Evolutionary conservation across 2,113 vertebrate species (phyloP).

Genomic region (Tricholaema leucomelas): DNA sequence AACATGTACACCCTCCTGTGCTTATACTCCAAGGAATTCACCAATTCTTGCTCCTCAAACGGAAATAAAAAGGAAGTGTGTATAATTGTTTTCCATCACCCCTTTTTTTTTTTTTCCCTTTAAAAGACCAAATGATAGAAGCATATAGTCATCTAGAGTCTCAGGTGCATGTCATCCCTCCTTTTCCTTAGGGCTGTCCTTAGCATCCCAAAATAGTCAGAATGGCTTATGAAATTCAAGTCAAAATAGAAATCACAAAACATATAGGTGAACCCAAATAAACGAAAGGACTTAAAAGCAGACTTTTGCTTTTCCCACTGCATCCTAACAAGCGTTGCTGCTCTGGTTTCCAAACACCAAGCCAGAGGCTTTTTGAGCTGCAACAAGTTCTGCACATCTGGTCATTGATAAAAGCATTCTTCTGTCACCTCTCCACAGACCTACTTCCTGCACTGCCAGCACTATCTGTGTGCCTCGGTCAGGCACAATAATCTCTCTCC

Average conservation of each 20-base stretch:
- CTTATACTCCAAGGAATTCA: background rate
- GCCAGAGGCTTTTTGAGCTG: background rate
- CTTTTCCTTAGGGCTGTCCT: background rate
- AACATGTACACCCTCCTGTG: accelerated
- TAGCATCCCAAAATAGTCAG: background rate
- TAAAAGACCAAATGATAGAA: background rate
- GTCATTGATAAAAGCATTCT: background rate
- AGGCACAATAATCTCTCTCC: background rate
- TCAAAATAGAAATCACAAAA: background rate
- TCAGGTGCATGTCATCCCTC: background rate
- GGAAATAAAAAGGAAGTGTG: background rate
- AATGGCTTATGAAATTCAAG: background rate
- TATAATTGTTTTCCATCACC: background rate
- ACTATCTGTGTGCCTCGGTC: background rate
- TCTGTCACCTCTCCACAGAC: background rate
- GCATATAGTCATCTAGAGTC: background rate
- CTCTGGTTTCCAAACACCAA: background rate
- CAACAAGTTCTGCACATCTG: background rate
- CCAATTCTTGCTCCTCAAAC: background rate
- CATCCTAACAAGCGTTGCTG: background rate
- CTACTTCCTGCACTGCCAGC: background rate
- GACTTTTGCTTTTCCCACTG: background rate
- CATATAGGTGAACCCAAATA: background rate
- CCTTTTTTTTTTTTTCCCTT: accelerated
- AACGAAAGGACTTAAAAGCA: background rate